Base-by-base conservation (phyloP, 2,113 vertebrate genomes). In the Aegotheles bennettii region DNA sequence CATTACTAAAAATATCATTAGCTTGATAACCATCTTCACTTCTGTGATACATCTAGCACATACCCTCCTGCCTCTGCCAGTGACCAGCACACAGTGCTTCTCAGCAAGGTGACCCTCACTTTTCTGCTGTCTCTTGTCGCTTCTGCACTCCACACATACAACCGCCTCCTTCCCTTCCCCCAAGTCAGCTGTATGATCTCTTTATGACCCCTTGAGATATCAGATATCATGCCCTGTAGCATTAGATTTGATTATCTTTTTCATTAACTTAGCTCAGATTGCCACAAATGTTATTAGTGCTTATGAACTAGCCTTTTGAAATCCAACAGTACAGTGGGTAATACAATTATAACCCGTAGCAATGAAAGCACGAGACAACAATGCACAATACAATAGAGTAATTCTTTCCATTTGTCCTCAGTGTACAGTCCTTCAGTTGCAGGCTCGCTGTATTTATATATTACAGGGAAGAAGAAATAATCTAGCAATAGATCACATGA, bases 181-280 rank as follows among this genome's bases (percentile, higher is more conserved):
- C 0, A 0, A 69, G 57, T 48, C 67, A 87, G 75, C 26, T 40
- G 19, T 56, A 16, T 28, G 57, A 68, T 96, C 78, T 73, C 57
- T 68, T 93, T 78, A 53, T 73, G 67, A 93, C 92, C 75, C 38
- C 59, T 42, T 25, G 68, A 95, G 92, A 91, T 74, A 96, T 60
- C 93, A n/a, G 54, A 36, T 94, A 93, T 84, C 89, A 67, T 91
- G 38, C 87, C 79, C 65, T 69, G 69, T 57, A 91, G 92, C 76
- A 93, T 86, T 85, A 90, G 85, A 94, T 97, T 80, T 88, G 71
- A 95, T 94, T 94, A 94, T 70, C 95, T 96, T 92, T 96, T 96
- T 97, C 96, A 94, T 96, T 97, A 94, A 90, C 82, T 93, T 94
- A 94, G 90, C 82, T 97, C 75, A 93, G 68, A 96, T 96, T 95